phyloP scores from a whole-genome alignment of 2,113 vertebrate genomes.

The Cochlearius cochlearius region DNA sequence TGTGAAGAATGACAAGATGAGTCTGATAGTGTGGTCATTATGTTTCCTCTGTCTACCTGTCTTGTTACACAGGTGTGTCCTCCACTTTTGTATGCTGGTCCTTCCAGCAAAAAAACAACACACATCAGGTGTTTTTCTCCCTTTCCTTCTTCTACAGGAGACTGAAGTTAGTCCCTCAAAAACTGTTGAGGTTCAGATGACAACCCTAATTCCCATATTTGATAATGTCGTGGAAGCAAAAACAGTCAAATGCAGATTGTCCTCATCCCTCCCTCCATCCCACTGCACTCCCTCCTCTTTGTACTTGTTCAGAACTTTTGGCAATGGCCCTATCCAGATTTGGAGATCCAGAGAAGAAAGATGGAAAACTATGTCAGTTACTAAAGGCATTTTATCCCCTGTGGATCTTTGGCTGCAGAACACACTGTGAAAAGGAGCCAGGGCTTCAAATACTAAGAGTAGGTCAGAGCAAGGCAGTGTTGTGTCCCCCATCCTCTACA shows the following conservation, averaged over 20 bases:
- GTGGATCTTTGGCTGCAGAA: background rate
- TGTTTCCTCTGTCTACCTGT: background rate
- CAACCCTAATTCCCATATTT: background rate
- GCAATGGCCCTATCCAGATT: background rate
- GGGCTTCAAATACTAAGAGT: background rate
- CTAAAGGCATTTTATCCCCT: background rate
- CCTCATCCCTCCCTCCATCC: background rate
- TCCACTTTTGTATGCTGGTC: background rate
- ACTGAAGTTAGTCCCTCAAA: background rate
- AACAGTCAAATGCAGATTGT: fast-evolving
- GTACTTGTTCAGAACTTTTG: background rate
- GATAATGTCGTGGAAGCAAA: background rate
- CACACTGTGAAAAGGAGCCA: background rate
- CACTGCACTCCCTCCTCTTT: background rate
- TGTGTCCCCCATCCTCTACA: fast-evolving
- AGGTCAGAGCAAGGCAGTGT: background rate
- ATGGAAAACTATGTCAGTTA: background rate
- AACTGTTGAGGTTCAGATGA: background rate
- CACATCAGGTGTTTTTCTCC: background rate
- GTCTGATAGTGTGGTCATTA: background rate
- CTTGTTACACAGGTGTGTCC: background rate
- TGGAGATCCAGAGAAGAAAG: background rate
- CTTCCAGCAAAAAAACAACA: background rate
- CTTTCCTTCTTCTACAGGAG: background rate
- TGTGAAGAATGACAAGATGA: background rate